Evolutionary conservation across 2,797 vertebrate genomes (phyloP), one percentile per base, ranked within the genome.

Genomic region (Gila robusta): DNA sequence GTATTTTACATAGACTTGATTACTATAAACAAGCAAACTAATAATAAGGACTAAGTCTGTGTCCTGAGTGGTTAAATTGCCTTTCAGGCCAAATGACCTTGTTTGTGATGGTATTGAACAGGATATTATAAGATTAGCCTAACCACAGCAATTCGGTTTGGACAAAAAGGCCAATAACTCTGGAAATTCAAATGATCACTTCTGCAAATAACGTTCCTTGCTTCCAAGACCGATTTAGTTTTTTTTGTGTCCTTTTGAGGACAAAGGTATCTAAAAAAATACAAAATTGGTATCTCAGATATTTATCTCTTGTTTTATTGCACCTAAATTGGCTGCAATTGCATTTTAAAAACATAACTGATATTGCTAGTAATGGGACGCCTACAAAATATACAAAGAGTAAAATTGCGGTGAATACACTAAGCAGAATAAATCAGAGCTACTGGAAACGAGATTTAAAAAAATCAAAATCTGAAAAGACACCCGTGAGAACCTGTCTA

Each of bases 1-100:
- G 3, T 67, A 35, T 67, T 76, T 67, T 16, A 83, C 71, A 83
- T 83, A 54, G 0, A 69, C 9, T n/a, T 54, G 9, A 4, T 77
- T 54, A 78, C 64, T 70, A 54, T 69, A 79, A 56, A 79, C 83
- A 84, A 41, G 26, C n/a, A 82, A 28, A 76, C 59, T 35, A 37
- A 26, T 74, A 23, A 49, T 37, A 23, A 49, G 19, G 66, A 49
- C 17, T 16, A 64, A 44, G 37, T n/a, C 5, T 44, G 54, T 62
- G 70, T 62, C 26, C 69, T 82, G 10, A 49, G 14, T 44, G 19
- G 26, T 49, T 35, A 37, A 77, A 9, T 79, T 0, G n/a, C 14
- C 23, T n/a, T 26, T 79, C 23, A 26, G 7, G 4, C 12, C 8
- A 79, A n/a, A n/a, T 78, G 0, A 74, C 72, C 44, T 52, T 37